phyloP scores from a whole-genome alignment of 2,888 invertebrate species.

The Melanostoma scalare region DNA sequence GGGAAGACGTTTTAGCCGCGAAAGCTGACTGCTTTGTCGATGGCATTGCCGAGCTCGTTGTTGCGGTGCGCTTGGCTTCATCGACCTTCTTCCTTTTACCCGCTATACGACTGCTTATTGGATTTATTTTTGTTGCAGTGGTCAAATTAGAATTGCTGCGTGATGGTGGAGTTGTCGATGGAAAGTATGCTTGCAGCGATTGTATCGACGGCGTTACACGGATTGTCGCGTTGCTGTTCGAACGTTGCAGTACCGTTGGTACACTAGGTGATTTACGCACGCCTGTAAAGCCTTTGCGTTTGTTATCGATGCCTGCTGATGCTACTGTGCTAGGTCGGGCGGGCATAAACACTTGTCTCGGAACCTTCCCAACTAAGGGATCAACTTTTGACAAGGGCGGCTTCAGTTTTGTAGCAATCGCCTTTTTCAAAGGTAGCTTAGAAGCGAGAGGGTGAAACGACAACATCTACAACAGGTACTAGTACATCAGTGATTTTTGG shows the following conservation, averaged over 20 bases:
- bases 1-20: no score
- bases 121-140: conserved; percentile 76
- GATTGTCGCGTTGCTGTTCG: no score
- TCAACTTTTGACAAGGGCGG: conserved; percentile 71
- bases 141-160: conserved; percentile 77
- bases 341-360: conserved; percentile 77
- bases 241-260: no score
- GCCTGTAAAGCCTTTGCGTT: no score
- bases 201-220: no score
- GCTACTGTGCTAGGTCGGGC: not conserved
- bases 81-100: conserved; percentile 80
- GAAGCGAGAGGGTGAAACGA: conserved; percentile 75
- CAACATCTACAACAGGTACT: conserved; percentile 78
- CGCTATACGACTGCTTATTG: conserved; percentile 80
- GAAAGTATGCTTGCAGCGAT: no score
- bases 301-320: conserved; percentile 75
- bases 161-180: no score
- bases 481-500: conserved; percentile 78
- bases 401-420: conserved; percentile 55
- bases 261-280: no score
- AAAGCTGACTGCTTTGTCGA: no score
- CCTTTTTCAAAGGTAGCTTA: conserved; percentile 73
- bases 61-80: conserved; percentile 74
- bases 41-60: not conserved
- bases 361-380: conserved; percentile 78